Evolutionary conservation across 1,140 invertebrate species (phyloP).

Genomic region (Plutomurus gul): DNA sequence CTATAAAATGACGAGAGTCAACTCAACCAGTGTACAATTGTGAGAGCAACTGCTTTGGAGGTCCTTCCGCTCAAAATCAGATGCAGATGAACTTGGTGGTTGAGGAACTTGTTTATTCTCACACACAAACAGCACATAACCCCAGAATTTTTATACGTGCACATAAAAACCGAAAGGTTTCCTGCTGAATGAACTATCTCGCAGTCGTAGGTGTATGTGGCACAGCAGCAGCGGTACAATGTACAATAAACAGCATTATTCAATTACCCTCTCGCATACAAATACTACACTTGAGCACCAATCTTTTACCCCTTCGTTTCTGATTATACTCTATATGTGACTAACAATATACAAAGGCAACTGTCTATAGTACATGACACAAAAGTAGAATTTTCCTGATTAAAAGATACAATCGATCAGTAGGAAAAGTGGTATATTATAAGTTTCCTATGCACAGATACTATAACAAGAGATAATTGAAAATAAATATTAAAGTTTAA

Average conservation of each 20-base stretch:
- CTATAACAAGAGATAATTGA: too few species aligned
- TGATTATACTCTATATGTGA: too few species aligned
- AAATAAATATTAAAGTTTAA: too few species aligned
- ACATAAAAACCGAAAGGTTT: background rate
- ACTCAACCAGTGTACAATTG: background rate
- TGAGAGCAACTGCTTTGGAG: background rate
- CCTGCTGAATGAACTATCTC: background rate
- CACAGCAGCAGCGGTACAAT: background rate
- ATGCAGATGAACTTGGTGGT: background rate
- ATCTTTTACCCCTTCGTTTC: too few species aligned
- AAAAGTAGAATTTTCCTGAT: background rate
- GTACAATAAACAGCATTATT: background rate
- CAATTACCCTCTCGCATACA: too few species aligned
- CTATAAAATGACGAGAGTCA: background rate
- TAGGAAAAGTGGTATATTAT: too few species aligned
- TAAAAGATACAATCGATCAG: background rate
- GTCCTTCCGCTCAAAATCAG: background rate
- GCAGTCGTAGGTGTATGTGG: too few species aligned
- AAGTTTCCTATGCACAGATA: too few species aligned
- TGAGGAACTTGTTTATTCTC: background rate
- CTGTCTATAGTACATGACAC: background rate
- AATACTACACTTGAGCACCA: background rate
- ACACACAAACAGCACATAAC: background rate
- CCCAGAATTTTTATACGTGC: background rate
- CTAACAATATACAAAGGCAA: background rate